Percentiles rank a stretch among this genome's conserved stretches.
Evolutionary conservation across 30 jellyfish, hydroid and myxozoan species (phyloP).

Genomic region (Phacellophora camtschatica): DNA sequence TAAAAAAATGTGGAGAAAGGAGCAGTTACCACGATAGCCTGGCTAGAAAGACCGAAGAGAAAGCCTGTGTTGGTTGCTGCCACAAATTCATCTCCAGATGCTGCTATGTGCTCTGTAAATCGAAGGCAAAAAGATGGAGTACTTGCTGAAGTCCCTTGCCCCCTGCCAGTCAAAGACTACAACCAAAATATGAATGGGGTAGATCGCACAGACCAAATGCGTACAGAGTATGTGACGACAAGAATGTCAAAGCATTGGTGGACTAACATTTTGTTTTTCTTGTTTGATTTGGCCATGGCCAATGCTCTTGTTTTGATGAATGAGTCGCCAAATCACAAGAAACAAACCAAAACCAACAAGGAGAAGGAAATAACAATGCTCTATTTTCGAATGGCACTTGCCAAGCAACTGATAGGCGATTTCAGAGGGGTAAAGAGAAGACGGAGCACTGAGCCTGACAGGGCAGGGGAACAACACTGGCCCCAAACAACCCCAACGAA

Average conservation of each 20-base stretch:
- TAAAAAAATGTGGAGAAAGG: constrained; percentile 41
- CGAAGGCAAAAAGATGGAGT: constrained; percentile 53
- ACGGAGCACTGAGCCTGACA: constrained; percentile 9
- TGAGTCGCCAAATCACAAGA: constrained; percentile 6
- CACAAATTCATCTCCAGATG: constrained; percentile 10
- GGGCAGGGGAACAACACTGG: neutral
- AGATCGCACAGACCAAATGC: constrained; percentile 63
- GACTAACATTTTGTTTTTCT: constrained; percentile 59
- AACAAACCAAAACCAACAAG: too few species aligned
- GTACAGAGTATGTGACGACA: constrained; percentile 50
- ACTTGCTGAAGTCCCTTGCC: constrained; percentile 32
- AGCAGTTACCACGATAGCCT: constrained; percentile 28
- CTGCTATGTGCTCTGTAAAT: neutral
- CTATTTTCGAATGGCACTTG: neutral
- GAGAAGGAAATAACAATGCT: neutral
- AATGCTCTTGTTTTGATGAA: constrained; percentile 53
- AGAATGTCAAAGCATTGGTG: constrained; percentile 66
- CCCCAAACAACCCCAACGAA: neutral
- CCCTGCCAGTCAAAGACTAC: constrained; percentile 44
- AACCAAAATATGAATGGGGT: constrained; percentile 72
- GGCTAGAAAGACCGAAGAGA: constrained; percentile 15
- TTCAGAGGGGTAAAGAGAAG: neutral
- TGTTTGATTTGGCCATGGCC: constrained; percentile 50
- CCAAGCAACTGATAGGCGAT: constrained; percentile 18
- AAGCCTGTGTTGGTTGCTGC: constrained; percentile 62